These are phyloP conservation scores for Cassiopea xamachana DNA, from an alignment of 30 jellyfish, hydroid and myxozoan genomes.

Conservation along the genomic window DNA sequence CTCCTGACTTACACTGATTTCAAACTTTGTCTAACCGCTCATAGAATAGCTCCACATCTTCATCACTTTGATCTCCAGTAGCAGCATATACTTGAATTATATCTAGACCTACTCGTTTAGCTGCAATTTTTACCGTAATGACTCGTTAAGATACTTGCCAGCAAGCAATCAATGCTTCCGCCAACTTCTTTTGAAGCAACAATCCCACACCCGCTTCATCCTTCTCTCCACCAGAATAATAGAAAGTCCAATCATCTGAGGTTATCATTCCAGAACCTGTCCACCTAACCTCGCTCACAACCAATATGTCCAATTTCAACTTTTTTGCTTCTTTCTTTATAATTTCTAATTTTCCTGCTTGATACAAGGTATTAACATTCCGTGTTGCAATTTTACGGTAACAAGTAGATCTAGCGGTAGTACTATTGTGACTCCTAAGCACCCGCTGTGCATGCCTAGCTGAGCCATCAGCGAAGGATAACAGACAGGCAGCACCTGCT, in stretches of 20 bases:
- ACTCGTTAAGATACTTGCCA: neutral
- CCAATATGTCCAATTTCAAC: neutral
- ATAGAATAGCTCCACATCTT: neutral
- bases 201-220: neutral
- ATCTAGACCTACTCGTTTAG: neutral
- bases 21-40: neutral
- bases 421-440: neutral
- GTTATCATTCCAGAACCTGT: neutral
- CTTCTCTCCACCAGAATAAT: neutral
- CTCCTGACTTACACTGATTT: neutral
- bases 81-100: slow-evolving; percentile 1
- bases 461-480: neutral
- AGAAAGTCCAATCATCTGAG: neutral
- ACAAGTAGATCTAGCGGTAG: neutral
- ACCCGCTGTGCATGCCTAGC: neutral
- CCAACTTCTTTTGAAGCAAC: neutral
- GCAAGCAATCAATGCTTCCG: neutral
- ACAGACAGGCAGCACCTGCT: neutral
- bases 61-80: neutral
- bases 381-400: neutral
- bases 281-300: slow-evolving; percentile 6
- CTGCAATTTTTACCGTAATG: neutral
- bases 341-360: neutral
- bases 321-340: neutral
- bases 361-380: neutral